Base-by-base conservation (phyloP, 2,888 invertebrate species). In the Cancer borealis region DNA sequence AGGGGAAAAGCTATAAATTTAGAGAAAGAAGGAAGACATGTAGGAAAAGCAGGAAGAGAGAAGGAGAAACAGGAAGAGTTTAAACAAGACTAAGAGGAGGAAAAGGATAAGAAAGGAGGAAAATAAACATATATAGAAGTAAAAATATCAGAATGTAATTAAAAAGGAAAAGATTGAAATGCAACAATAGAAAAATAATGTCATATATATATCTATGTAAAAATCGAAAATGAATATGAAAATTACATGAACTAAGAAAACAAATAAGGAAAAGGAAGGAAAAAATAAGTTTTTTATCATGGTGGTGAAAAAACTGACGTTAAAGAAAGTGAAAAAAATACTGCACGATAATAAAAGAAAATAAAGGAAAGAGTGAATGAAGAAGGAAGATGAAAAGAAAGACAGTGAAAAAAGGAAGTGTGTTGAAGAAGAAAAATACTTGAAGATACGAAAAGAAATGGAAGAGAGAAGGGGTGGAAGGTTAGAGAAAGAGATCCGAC, bases 1-100 rank as follows among this genome's bases (percentile, higher is more conserved):
- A 73, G 73, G 73, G 73, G 73, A 73, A 73, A 73, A 73, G 73
- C 73, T 8, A 73, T 73, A 73, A 73, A 73, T 73, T 73, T 8
- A 8, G 73, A n/a, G 73, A 73, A 73, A 73, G n/a, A 73, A 73
- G 26, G 73, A 73, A 26, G n/a, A 73, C 21, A 73, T 73, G 73
- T n/a, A 73, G n/a, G 73, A 73, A 73, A 73, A 73, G 73, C 73
- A 73, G 73, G 73, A 73, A n/a, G 73, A 21, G 73, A 66, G 66
- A 73, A 54, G 73, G n/a, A 73, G 73, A 73, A 73, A 73, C 73
- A 73, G 73, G 73, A 73, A 73, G 73, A 73, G 73, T 73, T n/a
- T 73, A 73, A 73, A 73, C 73, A 73, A 73, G 73, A 73, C n/a
- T 8, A n/a, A n/a, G n/a, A 73, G 73, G 73, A 73, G 73, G 73